Base-by-base conservation (phyloP, 2,113 vertebrate genomes). In the Amazona vittata region DNA sequence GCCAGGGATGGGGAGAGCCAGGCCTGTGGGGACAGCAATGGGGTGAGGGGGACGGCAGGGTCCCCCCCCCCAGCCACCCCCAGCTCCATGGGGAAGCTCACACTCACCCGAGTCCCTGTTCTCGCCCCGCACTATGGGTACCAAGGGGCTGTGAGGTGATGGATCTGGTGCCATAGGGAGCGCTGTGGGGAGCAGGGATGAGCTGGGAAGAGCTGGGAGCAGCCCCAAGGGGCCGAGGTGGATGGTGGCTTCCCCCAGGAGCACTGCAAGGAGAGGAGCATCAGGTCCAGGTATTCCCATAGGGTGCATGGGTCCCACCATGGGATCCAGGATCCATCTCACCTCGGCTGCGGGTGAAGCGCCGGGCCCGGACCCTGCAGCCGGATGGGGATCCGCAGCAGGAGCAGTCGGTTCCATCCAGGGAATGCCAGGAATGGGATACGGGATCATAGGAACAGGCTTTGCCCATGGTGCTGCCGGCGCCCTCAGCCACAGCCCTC, bases 201-300 rank as follows among this genome's bases (percentile, higher is more conserved):
- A 41, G 18, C 53, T 53, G 43, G 44, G 20, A 11, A 21, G 47
- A 12, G 39, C 35, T 0, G 16, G n/a, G 22, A 81, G 46, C 46
- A 94, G 50, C 31, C 13, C 39, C 65, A 89, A 39, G 15, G 84
- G 95, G 10, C 74, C 59, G 0, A 90, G 62, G 7, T 0, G 52
- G 44, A 93, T 1, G 0, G 25, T 65, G 31, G 64, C 77, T 55
- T 95, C 73, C 2, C 73, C 92, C 44, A 47, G 46, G 46, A 43
- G 35, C 11, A 39, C 96, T 95, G 63, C 31, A 12, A 80, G 41
- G 57, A 71, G 44, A 52, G 31, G 9, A 31, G 39, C 26, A 10
- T 18, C 53, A 19, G 29, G 0, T 55, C 17, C 15, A 2, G 7
- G 11, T 10, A 3, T 4, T 7, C 22, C 43, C 1, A 0, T 3